phyloP scores from a whole-genome alignment of 2,888 invertebrate species.

The Noctua janthina region DNA sequence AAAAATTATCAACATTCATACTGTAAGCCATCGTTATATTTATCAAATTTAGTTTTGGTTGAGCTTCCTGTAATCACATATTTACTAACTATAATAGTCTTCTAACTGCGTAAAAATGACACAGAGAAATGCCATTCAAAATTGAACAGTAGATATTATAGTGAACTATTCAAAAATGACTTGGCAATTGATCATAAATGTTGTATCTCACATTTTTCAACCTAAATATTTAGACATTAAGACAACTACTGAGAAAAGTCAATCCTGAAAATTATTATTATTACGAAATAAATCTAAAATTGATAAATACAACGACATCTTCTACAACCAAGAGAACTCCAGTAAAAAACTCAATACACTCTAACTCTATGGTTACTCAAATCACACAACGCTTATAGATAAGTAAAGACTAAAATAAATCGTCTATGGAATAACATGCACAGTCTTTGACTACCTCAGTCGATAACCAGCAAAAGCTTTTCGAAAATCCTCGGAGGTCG shows the following conservation, averaged over 20 bases:
- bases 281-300: constrained; percentile 10
- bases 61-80: constrained; percentile 20
- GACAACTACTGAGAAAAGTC: constrained; percentile 4
- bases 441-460: constrained; percentile 80
- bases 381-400: constrained; percentile 81
- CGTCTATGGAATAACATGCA: constrained; percentile 77
- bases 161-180: background rate
- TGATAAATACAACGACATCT: constrained; percentile 55
- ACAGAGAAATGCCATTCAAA: background rate
- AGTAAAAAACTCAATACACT: constrained; percentile 63
- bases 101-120: constrained; percentile 26
- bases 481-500: constrained; percentile 56
- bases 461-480: constrained; percentile 71
- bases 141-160: background rate
- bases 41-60: constrained; percentile 47
- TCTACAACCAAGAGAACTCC: constrained; percentile 61
- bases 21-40: constrained; percentile 47
- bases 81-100: constrained; percentile 11
- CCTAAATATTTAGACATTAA: constrained; percentile 16
- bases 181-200: background rate
- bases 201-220: constrained; percentile 22
- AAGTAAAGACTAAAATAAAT: constrained; percentile 72
- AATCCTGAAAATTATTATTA: background rate
- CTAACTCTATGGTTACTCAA: constrained; percentile 79
- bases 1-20: constrained; percentile 61